phyloP scores from a whole-genome alignment of 2,113 vertebrate species.

The Microtus richardsoni region DNA sequence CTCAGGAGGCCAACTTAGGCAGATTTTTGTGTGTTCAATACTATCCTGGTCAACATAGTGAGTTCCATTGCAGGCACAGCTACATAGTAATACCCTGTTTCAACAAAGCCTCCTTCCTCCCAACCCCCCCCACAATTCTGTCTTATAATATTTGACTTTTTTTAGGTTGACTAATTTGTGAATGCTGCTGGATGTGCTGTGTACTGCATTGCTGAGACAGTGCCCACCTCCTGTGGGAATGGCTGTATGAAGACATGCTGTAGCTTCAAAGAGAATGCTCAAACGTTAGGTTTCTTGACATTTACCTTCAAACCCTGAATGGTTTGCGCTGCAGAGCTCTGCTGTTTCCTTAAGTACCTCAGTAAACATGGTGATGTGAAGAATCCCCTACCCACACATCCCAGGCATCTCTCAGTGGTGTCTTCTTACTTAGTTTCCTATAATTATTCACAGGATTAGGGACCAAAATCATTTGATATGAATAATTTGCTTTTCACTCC shows the following conservation, averaged over 20 bases:
- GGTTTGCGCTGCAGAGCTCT: not conserved
- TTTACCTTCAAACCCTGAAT: conserved; percentile 47
- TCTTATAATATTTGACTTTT: conserved; percentile 45
- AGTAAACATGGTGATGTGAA: conserved; percentile 6
- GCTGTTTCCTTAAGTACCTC: conserved; percentile 40
- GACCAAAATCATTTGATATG: conserved; percentile 16
- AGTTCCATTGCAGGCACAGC: not conserved
- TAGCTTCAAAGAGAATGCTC: not conserved
- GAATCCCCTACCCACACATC: not conserved
- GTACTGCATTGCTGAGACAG: not conserved
- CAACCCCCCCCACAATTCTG: not conserved
- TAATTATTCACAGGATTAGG: not conserved
- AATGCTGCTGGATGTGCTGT: not conserved
- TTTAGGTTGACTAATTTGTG: conserved; percentile 38
- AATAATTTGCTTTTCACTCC: conserved; percentile 38
- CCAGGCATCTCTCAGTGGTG: not conserved
- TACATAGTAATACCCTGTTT: not conserved
- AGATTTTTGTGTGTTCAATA: not conserved
- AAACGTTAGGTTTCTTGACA: conserved; percentile 44
- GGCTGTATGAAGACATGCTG: not conserved
- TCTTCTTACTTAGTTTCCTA: conserved; percentile 44
- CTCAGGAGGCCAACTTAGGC: not conserved
- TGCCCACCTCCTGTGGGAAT: not conserved
- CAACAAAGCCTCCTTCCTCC: not conserved
- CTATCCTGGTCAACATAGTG: not conserved